phyloP scores from a whole-genome alignment of 2,113 vertebrate genomes.

The Sinocyclocheilus anophthalmus region DNA sequence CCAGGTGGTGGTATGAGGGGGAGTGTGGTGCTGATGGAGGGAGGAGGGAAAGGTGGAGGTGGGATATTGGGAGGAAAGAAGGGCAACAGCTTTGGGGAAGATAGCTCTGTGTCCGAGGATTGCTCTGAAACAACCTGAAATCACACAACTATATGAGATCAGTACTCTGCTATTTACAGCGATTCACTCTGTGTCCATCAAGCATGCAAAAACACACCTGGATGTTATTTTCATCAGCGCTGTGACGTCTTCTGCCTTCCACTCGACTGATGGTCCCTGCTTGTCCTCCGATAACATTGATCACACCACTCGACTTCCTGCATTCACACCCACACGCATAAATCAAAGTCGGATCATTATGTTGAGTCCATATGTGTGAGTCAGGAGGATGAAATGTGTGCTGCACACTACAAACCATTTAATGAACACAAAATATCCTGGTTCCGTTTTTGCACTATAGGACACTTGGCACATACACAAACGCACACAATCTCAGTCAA shows the following conservation, averaged over 20 bases:
- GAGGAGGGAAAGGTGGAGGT: constrained; percentile 83
- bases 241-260: constrained; percentile 71
- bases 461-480: not conserved
- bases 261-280: constrained; percentile 80
- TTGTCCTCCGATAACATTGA: constrained; percentile 78
- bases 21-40: constrained; percentile 78
- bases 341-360: constrained; percentile 32
- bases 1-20: constrained; percentile 80
- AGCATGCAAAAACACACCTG: constrained; percentile 73
- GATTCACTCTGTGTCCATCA: constrained; percentile 15
- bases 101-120: constrained; percentile 79
- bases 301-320: constrained; percentile 74
- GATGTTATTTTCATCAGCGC: constrained; percentile 79
- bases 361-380: constrained; percentile 10
- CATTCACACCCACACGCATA: constrained; percentile 56
- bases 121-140: constrained; percentile 69
- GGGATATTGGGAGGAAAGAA: constrained; percentile 86
- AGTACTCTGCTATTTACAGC: not conserved
- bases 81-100: constrained; percentile 80
- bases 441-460: not conserved
- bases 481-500: constrained; percentile 5
- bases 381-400: not conserved
- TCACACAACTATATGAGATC: constrained; percentile 22
- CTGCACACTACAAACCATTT: not conserved
- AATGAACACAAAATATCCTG: not conserved